Conservation (phyloP, 2,888 invertebrate species). For the Phaonia tiefii region DNA sequence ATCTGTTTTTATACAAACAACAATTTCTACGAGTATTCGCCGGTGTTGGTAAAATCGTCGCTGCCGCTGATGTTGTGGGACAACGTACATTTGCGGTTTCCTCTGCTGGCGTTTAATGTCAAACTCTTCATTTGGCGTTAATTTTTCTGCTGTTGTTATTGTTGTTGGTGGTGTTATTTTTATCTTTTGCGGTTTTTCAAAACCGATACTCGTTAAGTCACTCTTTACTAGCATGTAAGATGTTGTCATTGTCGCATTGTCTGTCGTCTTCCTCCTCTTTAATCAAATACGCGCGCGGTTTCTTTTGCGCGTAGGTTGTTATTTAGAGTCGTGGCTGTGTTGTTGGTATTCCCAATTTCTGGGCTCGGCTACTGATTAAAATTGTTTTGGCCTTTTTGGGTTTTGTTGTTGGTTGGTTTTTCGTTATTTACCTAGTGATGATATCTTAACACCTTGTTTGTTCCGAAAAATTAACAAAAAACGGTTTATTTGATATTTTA, state of each 20-base stretch:
- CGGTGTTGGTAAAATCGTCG: background rate
- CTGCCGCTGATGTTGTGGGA: conserved; percentile 29
- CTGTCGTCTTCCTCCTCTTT: conserved; percentile 43
- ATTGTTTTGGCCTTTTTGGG: conserved; percentile 46
- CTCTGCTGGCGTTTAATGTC: conserved; percentile 37
- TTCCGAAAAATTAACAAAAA: conserved; percentile 33
- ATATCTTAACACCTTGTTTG: conserved; percentile 66
- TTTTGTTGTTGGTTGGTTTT: background rate
- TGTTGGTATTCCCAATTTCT: conserved; percentile 47
- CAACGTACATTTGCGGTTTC: conserved; percentile 54
- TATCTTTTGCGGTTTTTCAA: conserved; percentile 33
- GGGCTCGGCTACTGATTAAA: conserved; percentile 69
- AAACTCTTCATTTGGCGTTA: conserved; percentile 13
- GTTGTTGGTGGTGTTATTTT: conserved; percentile 21
- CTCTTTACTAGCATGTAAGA: conserved; percentile 48
- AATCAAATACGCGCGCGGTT: background rate
- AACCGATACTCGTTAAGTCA: conserved; percentile 44
- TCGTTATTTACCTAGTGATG: conserved; percentile 57
- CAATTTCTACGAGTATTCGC: conserved; percentile 35
- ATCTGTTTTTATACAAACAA: conserved; percentile 50
- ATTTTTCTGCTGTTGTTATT: background rate
- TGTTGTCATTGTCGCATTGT: background rate
- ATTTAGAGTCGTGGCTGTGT: conserved; percentile 18
- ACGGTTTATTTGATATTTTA: no score
- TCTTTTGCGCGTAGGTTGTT: conserved; percentile 54